Evolutionary conservation across 2,113 vertebrate genomes (phyloP).

Genomic region (Lethenteron camtschaticum): DNA sequence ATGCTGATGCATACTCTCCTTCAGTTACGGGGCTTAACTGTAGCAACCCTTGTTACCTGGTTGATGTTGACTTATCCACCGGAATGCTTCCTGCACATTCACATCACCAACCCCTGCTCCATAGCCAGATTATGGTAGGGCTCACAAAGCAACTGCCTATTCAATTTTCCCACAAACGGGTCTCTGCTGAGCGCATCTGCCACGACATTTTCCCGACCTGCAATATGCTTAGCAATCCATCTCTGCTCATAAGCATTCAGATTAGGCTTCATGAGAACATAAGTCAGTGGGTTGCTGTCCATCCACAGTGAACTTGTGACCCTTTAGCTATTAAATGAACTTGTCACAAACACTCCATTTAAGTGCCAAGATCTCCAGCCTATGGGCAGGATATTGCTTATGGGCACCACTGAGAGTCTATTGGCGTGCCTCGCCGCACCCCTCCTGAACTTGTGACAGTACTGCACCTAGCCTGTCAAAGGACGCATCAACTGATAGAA

Average conservation of each 20-base stretch:
- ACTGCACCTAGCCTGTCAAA: not conserved
- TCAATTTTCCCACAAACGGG: too few relatives aligned
- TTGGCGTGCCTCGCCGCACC: not conserved
- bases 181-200: not conserved
- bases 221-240: not conserved
- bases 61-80: too few relatives aligned
- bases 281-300: conserved; percentile 6
- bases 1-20: too few relatives aligned
- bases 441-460: not conserved
- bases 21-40: too few relatives aligned
- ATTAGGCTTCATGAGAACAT: not conserved
- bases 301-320: conserved; percentile 5
- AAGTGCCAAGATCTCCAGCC: not conserved
- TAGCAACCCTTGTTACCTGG: too few relatives aligned
- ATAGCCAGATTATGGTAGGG: too few relatives aligned
- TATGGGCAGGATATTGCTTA: not conserved
- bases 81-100: too few relatives aligned
- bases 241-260: not conserved
- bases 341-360: too few relatives aligned
- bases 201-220: not conserved
- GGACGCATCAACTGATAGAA: conserved; percentile 6
- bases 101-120: too few relatives aligned
- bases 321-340: not conserved
- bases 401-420: not conserved
- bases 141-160: too few relatives aligned